Conservation (phyloP, 2,797 vertebrate species). For the Spinibarbus caldwelli region DNA sequence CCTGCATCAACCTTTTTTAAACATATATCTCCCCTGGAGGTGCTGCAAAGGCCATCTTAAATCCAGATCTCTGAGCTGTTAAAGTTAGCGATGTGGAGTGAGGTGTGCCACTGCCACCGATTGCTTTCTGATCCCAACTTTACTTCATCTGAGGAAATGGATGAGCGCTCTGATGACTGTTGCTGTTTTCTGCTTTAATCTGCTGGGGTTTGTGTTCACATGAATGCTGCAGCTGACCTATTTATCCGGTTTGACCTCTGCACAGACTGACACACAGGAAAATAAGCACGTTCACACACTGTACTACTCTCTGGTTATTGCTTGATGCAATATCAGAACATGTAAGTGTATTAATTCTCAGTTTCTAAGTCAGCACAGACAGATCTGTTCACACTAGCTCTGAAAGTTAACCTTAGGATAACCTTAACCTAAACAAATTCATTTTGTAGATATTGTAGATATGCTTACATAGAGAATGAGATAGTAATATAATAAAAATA, state of each 20-base stretch:
- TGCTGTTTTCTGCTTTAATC: constrained; percentile 16
- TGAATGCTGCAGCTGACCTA: neutral
- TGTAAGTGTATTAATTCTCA: neutral
- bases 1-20: constrained; percentile 21
- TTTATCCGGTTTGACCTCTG: constrained; percentile 17
- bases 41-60: neutral
- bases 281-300: neutral
- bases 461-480: neutral
- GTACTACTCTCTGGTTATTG: neutral
- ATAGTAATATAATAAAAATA: neutral
- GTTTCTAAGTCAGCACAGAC: no score
- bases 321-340: neutral
- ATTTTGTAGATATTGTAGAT: neutral
- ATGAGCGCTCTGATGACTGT: neutral
- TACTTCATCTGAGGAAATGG: neutral
- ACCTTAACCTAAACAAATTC: no score
- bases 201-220: neutral
- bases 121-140: constrained; percentile 15
- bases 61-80: constrained; percentile 12
- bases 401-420: no score
- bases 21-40: neutral
- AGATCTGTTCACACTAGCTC: no score
- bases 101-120: neutral
- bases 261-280: constrained; percentile 4
- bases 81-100: constrained; percentile 7